Percentiles rank a stretch among this genome's conserved stretches.
phyloP scores from a whole-genome alignment of 2,888 invertebrate genomes.

The Monochamus alternatus region DNA sequence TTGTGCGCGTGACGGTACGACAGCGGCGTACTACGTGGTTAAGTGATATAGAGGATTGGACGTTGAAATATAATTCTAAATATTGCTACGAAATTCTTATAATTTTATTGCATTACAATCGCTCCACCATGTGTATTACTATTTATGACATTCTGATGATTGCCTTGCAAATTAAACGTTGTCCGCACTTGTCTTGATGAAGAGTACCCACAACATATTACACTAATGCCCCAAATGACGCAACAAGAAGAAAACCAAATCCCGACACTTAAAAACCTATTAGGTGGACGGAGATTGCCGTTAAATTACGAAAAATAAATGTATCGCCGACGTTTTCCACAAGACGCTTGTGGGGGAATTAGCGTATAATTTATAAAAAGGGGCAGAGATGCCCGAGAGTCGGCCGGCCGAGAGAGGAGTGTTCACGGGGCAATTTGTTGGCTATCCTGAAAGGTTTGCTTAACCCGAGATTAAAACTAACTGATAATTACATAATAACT shows the following conservation, averaged over 20 bases:
- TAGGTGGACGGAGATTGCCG: conserved; percentile 19
- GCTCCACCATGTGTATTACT: too few species aligned
- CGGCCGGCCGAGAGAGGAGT: conserved; percentile 56
- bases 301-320: conserved; percentile 41
- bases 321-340: conserved; percentile 36
- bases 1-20: too few species aligned
- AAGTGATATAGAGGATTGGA: too few species aligned
- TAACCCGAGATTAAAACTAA: conserved; percentile 73
- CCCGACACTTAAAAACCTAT: conserved; percentile 35
- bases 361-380: conserved; percentile 58
- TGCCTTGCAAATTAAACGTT: too few species aligned
- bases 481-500: conserved; percentile 74
- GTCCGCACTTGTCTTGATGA: too few species aligned
- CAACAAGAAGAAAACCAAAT: conserved; percentile 19
- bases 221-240: not conserved
- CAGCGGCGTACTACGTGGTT: too few species aligned
- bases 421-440: conserved; percentile 70
- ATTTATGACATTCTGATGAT: too few species aligned
- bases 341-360: conserved; percentile 56
- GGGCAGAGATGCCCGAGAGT: conserved; percentile 47
- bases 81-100: too few species aligned
- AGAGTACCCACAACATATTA: not conserved
- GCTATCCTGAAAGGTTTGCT: conserved; percentile 72
- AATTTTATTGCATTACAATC: too few species aligned
- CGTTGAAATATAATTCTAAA: too few species aligned